Conservation (phyloP, 2,113 vertebrate genomes). For the Nannospalax galili region DNA sequence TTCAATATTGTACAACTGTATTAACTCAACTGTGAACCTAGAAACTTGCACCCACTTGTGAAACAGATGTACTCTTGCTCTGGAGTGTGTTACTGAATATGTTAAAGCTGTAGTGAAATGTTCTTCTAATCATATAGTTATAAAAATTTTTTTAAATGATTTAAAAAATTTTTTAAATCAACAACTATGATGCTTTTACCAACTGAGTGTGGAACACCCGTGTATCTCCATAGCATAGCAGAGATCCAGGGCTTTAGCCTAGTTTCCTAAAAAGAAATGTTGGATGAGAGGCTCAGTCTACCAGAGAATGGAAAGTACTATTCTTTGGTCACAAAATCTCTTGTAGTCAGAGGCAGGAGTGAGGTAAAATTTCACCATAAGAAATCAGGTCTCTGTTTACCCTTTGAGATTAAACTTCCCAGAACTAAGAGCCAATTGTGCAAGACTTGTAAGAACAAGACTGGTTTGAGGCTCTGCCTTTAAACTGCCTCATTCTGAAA, state of each 20-base stretch:
- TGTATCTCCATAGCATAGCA: not conserved
- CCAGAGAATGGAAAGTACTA: not conserved
- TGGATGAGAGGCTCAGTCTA: not conserved
- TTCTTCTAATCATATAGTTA: too few relatives aligned
- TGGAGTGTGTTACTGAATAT: too few relatives aligned
- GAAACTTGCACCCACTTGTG: too few relatives aligned
- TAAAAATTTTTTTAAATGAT: too few relatives aligned
- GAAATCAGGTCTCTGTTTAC: not conserved
- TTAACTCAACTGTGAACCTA: too few relatives aligned
- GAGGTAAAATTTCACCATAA: not conserved
- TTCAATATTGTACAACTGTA: too few relatives aligned
- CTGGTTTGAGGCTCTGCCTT: not conserved
- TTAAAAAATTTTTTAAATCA: too few relatives aligned
- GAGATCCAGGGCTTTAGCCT: not conserved
- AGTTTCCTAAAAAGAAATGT: not conserved
- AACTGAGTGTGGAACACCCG: not conserved
- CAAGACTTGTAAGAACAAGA: not conserved
- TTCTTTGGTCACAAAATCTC: not conserved
- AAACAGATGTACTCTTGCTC: too few relatives aligned
- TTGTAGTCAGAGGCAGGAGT: not conserved
- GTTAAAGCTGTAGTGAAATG: too few relatives aligned
- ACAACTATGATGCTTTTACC: not conserved
- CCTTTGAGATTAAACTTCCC: not conserved
- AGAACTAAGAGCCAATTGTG: not conserved
- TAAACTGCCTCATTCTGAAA: not conserved